phyloP scores from a whole-genome alignment of 2,888 invertebrate genomes.

The Eupeodes luniger region DNA sequence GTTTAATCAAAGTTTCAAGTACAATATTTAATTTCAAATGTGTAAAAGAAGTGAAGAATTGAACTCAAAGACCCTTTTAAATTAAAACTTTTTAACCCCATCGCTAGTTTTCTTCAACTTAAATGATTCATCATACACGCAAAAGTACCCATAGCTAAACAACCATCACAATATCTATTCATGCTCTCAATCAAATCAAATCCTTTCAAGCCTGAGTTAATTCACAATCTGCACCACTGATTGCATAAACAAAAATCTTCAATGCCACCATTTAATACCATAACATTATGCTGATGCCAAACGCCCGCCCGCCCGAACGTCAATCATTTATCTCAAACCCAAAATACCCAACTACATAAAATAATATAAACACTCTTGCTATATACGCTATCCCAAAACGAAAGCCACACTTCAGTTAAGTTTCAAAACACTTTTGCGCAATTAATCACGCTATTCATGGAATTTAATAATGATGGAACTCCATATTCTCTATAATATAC shows the following conservation, averaged over 20 bases:
- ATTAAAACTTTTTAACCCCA: too few species aligned
- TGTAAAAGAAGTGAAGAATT: too few species aligned
- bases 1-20: too few species aligned
- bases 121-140: too few species aligned
- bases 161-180: background rate
- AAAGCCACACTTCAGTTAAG: conserved; percentile 40
- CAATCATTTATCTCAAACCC: conserved; percentile 33
- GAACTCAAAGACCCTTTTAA: too few species aligned
- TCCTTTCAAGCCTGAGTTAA: background rate
- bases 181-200: background rate
- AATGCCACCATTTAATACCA: background rate
- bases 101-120: too few species aligned
- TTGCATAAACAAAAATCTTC: conserved; percentile 20
- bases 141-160: too few species aligned
- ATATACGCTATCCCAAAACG: background rate
- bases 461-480: conserved; percentile 55
- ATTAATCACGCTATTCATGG: conserved; percentile 67
- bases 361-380: conserved; percentile 50
- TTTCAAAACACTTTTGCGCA: conserved; percentile 59
- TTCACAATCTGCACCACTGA: conserved; percentile 13
- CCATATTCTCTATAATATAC: background rate
- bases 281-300: too few species aligned
- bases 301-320: conserved; percentile 41
- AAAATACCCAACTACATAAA: conserved; percentile 2
- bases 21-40: too few species aligned